Conservation (phyloP, 2,888 invertebrate genomes). For the Caenorhabditis doughertyi region DNA sequence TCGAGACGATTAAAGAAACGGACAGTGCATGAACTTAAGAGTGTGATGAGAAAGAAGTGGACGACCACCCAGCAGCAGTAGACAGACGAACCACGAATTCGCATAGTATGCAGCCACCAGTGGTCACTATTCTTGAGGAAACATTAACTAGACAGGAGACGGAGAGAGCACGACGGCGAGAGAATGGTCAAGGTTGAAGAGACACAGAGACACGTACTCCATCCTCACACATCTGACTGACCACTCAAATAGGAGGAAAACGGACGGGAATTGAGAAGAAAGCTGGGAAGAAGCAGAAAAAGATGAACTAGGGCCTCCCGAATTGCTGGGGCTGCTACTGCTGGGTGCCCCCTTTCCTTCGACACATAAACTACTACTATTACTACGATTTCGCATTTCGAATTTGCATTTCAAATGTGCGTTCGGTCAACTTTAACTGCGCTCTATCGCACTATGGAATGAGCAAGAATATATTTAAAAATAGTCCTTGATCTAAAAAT, state of each 20-base stretch:
- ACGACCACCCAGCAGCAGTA: conserved; percentile 36
- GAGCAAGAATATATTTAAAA: neutral
- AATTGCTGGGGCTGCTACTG: conserved; percentile 33
- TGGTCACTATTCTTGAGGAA: conserved; percentile 41
- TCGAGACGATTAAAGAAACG: conserved; percentile 2
- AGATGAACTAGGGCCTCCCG: conserved; percentile 28
- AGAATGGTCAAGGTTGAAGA: conserved; percentile 31
- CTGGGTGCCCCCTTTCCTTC: conserved; percentile 23
- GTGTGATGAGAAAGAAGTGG: conserved; percentile 18
- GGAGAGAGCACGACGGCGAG: conserved; percentile 29
- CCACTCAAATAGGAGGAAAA: conserved; percentile 41
- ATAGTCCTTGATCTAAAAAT: too few species aligned
- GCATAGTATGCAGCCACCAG: conserved; percentile 35
- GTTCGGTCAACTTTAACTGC: conserved; percentile 10
- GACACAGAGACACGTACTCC: conserved; percentile 32
- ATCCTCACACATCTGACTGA: conserved; percentile 40
- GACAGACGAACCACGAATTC: conserved; percentile 41
- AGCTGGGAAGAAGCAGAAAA: conserved; percentile 29
- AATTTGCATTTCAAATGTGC: conserved; percentile 25
- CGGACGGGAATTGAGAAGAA: conserved; percentile 35
- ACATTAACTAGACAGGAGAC: conserved; percentile 28
- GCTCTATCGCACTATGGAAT: conserved; percentile 2
- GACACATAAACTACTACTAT: conserved; percentile 40
- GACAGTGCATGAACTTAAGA: conserved; percentile 22
- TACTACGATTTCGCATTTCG: conserved; percentile 34